Evolutionary conservation across 2,888 invertebrate species (phyloP), one percentile per base, ranked within the genome.

Genomic region (Scaptomyza caliginosa): DNA sequence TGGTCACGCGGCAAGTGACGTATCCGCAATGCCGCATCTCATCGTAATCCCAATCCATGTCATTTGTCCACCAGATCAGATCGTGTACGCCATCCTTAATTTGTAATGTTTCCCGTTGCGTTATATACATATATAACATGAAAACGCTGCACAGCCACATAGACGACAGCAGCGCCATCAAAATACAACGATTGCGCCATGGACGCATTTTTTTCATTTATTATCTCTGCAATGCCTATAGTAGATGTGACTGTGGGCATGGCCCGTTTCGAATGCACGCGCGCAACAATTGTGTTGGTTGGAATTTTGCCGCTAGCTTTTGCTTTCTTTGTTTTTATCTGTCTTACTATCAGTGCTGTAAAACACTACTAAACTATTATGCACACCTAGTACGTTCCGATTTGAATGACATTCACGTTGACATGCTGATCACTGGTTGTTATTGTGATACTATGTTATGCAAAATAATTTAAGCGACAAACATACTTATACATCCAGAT

Each of bases 61-160:
- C 46, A 3, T 65, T 26, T 0, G 84, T 60, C 83, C 83, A 83
- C 82, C 82, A 83, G 11, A 86, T 42, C 26, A 83, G n/a, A 43
- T 83, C 64, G 5, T 30, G 19, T 0, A 16, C 30, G 1, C 16
- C 43, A 3, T 40, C 36, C 1, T 39, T 23, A 0, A 59, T 21
- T 4, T 11, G 16, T 1, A 5, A 5, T 21, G 24, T 0, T 2
- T 66, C 52, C 2, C 11, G 4, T 2, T 1, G 24, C n/a, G 16
- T 13, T 6, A 66, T 0, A 17, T 56, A 40, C 59, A 46, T 52
- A 30, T 71, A 76, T 0, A 71, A 23, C 1, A 54, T 1, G 0
- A 16, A 11, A 3, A 74, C 6, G 0, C 26, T n/a, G 34, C 30
- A 19, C 19, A 84, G 49, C 77, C 88, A 70, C n/a, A 73, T 11